Evolutionary conservation across 2,888 invertebrate species (phyloP).

Genomic region (Eumacrocentrus americanus): DNA sequence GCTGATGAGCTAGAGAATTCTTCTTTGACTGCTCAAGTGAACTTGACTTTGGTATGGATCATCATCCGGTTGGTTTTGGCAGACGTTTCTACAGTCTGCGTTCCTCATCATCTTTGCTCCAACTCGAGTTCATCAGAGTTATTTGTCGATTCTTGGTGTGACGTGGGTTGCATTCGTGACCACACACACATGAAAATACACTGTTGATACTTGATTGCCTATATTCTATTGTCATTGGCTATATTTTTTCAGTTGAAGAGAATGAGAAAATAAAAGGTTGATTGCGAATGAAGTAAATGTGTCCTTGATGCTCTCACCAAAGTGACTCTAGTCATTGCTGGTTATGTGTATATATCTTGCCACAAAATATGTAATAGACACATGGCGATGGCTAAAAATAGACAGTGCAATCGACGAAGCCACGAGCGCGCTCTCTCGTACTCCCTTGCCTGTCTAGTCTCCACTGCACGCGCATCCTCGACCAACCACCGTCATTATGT

Average conservation of each 20-base stretch:
- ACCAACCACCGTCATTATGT: not conserved
- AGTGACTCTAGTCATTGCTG: not conserved
- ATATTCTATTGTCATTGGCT: too few species aligned
- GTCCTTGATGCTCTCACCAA: constrained; percentile 9
- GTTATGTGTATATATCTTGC: constrained; percentile 1
- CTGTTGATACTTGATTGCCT: too few species aligned
- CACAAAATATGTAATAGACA: constrained; percentile 38
- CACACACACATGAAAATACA: too few species aligned
- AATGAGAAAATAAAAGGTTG: not conserved
- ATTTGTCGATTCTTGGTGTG: not conserved
- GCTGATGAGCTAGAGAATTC: not conserved
- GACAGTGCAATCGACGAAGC: constrained; percentile 33
- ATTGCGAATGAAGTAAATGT: constrained; percentile 1
- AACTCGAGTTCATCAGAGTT: not conserved
- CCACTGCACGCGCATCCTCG: constrained; percentile 15
- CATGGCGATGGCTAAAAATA: constrained; percentile 39
- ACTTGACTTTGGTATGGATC: not conserved
- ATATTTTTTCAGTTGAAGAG: not conserved
- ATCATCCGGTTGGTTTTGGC: too few species aligned
- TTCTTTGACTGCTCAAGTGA: not conserved
- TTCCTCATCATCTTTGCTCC: too few species aligned
- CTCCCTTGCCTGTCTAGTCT: constrained; percentile 9
- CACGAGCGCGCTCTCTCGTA: constrained; percentile 29
- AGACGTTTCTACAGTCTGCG: not conserved
- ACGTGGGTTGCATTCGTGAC: not conserved